Evolutionary conservation across 2,888 invertebrate species (phyloP), one percentile per base, ranked within the genome.

Genomic region (Syrista parreyssii): DNA sequence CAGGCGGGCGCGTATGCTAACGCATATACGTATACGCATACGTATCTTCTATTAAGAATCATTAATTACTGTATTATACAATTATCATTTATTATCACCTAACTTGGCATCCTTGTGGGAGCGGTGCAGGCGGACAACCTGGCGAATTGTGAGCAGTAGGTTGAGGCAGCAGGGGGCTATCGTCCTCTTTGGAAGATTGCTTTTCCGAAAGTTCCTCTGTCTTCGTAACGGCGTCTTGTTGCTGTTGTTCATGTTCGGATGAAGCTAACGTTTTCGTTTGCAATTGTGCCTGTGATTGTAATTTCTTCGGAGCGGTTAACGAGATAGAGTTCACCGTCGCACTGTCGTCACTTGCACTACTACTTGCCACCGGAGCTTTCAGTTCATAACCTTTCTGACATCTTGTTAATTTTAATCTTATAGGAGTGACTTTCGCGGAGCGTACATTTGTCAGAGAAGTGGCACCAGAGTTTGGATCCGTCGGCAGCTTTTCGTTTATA

Each of bases 21-120:
- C 82, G 72, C 32, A 75, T 76, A 77, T 78, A 79, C 74, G 74
- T 75, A 72, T 79, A 79, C 77, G 77, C 75, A 79, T 75, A 79
- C 79, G 79, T 80, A 80, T 79, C 77, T 69, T 82, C 82, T 87
- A 84, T 73, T 81, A 85, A 85, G 83, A 84, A 86, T 81, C 84
- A 84, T 86, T 84, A 87, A 85, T 87, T 86, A 87, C 84, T 84
- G 83, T 87, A 87, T 84, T 88, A 89, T 88, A 89, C 90, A 90
- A 90, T 89, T 90, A 90, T 92, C 95, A 96, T 96, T 91, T 90
- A 90, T 92, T 95, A 96, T 97, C 96, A 96, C 94, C 96, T 96
- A 94, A 96, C 96, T 94, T 96, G 96, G 93, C 96, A 96, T 93
- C 96, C 96, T 94, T 96, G 95, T 91, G 94, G 95, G 88, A 95